Conservation (phyloP, 2,797 vertebrate species). For the Lycodopsis pacificus region DNA sequence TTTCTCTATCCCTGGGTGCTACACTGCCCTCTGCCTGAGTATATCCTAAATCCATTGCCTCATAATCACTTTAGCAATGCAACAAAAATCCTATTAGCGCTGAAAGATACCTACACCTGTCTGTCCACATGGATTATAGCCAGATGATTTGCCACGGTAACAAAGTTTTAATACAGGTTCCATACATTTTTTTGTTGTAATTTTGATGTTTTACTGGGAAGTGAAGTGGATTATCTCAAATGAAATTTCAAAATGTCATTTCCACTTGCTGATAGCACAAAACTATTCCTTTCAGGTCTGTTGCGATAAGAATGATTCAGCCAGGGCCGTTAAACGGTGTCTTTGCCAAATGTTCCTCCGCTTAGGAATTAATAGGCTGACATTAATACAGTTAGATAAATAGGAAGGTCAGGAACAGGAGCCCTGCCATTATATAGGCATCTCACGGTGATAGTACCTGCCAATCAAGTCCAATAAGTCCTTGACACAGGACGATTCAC, state of each 20-base stretch:
- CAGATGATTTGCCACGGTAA: slow-evolving; percentile 83
- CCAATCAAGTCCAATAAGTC: slow-evolving; percentile 90
- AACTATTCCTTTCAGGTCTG: slow-evolving; percentile 96
- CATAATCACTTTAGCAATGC: slow-evolving; percentile 80
- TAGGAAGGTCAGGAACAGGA: slow-evolving; percentile 89
- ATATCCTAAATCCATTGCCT: slow-evolving; percentile 71
- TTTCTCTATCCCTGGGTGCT: slow-evolving; percentile 30
- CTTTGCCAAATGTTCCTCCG: slow-evolving; percentile 90
- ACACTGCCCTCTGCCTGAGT: slow-evolving; percentile 57
- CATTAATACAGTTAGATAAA: slow-evolving; percentile 98
- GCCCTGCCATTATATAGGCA: slow-evolving; percentile 88
- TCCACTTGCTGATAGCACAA: slow-evolving; percentile 94
- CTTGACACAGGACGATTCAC: slow-evolving; percentile 79
- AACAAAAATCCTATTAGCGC: slow-evolving; percentile 80
- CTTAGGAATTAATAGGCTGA: slow-evolving; percentile 95
- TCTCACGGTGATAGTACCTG: slow-evolving; percentile 90
- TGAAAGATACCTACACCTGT: slow-evolving; percentile 82
- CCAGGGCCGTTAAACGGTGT: slow-evolving; percentile 90
- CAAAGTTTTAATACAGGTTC: slow-evolving; percentile 90
- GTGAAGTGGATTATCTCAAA: slow-evolving; percentile 94
- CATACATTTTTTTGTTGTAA: slow-evolving; percentile 89
- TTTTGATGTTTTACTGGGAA: slow-evolving; percentile 93
- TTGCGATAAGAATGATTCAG: slow-evolving; percentile 92
- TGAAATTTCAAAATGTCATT: slow-evolving; percentile 96
- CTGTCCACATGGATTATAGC: slow-evolving; percentile 86